These are phyloP conservation scores for Paraescarpia echinospica DNA, from an alignment of 1,140 invertebrate species.

Conservation along the genomic window DNA sequence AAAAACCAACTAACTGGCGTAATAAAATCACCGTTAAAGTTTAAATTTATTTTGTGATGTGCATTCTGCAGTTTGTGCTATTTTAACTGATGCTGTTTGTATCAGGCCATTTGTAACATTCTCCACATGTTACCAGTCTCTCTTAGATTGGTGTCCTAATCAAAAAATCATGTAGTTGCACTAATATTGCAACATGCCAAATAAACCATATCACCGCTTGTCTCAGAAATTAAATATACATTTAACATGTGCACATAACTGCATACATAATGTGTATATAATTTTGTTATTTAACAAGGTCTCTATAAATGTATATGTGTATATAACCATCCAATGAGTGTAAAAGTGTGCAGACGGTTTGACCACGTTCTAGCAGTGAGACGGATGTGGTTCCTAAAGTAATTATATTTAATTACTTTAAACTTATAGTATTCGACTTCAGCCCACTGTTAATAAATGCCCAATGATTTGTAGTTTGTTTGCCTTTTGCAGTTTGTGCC, in stretches of 20 bases:
- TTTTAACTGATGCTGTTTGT: neutral
- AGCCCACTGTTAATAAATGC: neutral
- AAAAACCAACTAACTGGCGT: neutral
- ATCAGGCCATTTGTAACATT: neutral
- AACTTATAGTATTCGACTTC: neutral
- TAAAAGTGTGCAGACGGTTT: neutral
- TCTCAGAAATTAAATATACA: neutral
- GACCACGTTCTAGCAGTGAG: neutral
- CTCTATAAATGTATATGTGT: neutral
- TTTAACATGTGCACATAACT: neutral
- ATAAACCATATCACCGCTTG: neutral
- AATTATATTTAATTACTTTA: neutral
- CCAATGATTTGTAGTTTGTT: neutral
- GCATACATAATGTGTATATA: neutral
- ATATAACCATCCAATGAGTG: neutral
- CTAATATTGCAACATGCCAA: neutral
- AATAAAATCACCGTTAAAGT: too few relatives aligned
- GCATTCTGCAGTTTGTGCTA: neutral
- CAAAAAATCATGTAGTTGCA: neutral
- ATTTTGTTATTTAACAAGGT: neutral
- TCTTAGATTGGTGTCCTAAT: neutral
- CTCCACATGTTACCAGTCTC: neutral
- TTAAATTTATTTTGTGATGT: too few relatives aligned
- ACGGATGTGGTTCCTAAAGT: neutral
- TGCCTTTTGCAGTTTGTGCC: neutral